These are phyloP conservation scores for Numida meleagris DNA, from an alignment of 2,113 vertebrate genomes.

Conservation along the genomic window DNA sequence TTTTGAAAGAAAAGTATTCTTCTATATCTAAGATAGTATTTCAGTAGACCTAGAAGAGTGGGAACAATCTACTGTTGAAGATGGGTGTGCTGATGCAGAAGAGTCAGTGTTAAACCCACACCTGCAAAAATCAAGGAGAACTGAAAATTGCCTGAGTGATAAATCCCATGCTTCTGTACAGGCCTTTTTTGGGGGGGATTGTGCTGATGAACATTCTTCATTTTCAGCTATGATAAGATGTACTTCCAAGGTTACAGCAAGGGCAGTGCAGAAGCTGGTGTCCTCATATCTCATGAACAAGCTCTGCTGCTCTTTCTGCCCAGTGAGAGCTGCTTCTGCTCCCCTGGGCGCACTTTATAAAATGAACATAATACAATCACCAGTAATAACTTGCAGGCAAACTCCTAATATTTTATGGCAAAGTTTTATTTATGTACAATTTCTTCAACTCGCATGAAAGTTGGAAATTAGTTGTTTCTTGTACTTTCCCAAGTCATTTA, in stretches of 20 bases:
- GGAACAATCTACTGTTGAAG: not conserved
- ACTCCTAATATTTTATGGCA: not conserved
- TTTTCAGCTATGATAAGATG: not conserved
- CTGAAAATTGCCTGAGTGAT: not conserved
- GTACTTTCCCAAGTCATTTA: not conserved
- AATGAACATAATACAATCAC: not conserved
- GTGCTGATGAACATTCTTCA: not conserved
- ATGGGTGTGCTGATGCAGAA: not conserved
- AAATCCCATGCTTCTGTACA: not conserved
- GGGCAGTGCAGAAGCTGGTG: not conserved
- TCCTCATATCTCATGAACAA: not conserved
- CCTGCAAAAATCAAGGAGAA: not conserved
- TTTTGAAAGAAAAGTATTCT: not conserved
- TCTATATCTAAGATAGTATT: fast-evolving
- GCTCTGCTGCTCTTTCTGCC: not conserved
- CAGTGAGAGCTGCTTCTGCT: not conserved
- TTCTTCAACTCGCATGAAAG: not conserved
- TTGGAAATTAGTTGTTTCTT: not conserved
- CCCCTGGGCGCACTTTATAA: not conserved
- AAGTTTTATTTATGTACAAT: not conserved
- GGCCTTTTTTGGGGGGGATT: not conserved
- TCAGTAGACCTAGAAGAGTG: not conserved
- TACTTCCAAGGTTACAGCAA: not conserved
- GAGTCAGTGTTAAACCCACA: not conserved
- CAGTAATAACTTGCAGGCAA: not conserved